Evolutionary conservation across 2,888 invertebrate genomes (phyloP).

Genomic region (Xylophagus ater): DNA sequence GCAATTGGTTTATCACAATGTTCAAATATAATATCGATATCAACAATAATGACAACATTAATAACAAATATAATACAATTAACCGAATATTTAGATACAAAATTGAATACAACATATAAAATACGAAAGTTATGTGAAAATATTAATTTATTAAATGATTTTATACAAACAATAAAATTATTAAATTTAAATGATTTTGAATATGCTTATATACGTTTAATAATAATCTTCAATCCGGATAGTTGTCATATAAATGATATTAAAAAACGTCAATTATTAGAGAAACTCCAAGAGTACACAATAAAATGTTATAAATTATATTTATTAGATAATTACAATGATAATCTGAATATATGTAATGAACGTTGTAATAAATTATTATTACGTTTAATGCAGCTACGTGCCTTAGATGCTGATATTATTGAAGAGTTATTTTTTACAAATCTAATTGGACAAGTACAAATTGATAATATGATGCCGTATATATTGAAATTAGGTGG

Average conservation of each 20-base stretch:
- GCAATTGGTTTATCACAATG: conserved; percentile 83
- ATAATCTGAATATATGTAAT: conserved; percentile 29
- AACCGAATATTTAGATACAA: no score
- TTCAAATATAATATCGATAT: conserved; percentile 62
- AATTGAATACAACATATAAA: no score
- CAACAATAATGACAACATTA: conserved; percentile 65
- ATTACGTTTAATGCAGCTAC: conserved; percentile 55
- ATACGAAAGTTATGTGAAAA: conserved; percentile 67
- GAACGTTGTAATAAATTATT: conserved; percentile 45
- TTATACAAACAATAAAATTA: conserved; percentile 60
- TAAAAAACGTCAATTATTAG: conserved; percentile 41
- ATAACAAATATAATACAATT: conserved; percentile 49
- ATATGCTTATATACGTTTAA: conserved; percentile 76
- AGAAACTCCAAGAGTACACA: conserved; percentile 50
- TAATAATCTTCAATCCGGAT: conserved; percentile 75
- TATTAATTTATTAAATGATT: conserved; percentile 72
- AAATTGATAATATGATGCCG: conserved; percentile 91
- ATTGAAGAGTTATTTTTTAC: conserved; percentile 90
- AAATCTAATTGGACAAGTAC: conserved; percentile 81
- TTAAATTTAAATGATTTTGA: conserved; percentile 72
- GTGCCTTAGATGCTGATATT: conserved; percentile 60
- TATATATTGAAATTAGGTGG: conserved; percentile 58
- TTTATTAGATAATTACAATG: conserved; percentile 24
- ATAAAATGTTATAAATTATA: conserved; percentile 47
- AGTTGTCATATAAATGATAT: conserved; percentile 28